Percentiles rank a stretch among this genome's conserved stretches.
Conservation (phyloP, 2,113 vertebrate species). For the Mustela nigripes region DNA sequence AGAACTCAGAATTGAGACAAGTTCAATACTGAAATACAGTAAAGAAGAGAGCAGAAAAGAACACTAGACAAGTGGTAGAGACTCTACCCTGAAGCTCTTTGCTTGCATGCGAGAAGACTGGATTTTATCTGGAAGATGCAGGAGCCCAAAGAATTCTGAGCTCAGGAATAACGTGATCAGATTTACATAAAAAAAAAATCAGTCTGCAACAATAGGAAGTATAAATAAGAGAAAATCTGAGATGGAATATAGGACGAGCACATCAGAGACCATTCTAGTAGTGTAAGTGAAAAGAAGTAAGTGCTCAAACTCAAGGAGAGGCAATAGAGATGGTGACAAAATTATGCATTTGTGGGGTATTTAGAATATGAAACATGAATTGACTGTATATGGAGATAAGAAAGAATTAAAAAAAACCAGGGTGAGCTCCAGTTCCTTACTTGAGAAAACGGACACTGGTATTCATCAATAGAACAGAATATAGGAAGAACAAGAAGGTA, state of each 20-base stretch:
- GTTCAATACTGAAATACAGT: background rate
- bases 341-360: background rate
- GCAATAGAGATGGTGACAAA: background rate
- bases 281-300: background rate
- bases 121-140: background rate
- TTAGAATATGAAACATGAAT: background rate
- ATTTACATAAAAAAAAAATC: background rate
- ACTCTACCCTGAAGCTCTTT: background rate
- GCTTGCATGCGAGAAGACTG: background rate
- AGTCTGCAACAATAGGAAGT: background rate
- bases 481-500: background rate
- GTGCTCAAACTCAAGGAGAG: background rate
- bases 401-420: background rate
- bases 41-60: background rate
- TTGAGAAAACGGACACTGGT: background rate
- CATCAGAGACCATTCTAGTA: background rate
- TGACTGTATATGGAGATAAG: background rate
- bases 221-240: background rate
- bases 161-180: background rate
- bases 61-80: background rate
- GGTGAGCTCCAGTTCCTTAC: background rate
- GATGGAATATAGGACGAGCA: background rate
- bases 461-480: background rate
- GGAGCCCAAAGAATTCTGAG: background rate
- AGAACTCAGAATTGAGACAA: background rate